Percentiles rank a stretch among this genome's conserved stretches.
Conservation (phyloP, 2,113 vertebrate genomes). For the Percopsis transmontana region DNA sequence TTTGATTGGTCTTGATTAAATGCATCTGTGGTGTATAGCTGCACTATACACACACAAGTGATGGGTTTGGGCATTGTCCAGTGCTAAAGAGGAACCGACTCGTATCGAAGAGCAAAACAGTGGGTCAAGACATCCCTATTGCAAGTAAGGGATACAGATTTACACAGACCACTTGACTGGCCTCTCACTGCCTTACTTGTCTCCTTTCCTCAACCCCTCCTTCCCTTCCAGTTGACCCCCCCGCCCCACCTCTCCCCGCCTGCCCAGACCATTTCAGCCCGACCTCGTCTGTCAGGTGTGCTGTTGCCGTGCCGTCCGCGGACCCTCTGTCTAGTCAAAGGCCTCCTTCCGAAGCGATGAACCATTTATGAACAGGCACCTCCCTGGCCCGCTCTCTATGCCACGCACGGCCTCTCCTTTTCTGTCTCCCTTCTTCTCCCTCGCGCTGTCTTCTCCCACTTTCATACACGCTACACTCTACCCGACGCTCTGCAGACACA, state of each 20-base stretch:
- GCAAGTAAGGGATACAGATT: no score
- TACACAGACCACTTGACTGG: neutral
- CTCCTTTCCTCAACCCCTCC: neutral
- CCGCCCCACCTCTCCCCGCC: conserved; percentile 21
- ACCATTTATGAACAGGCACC: conserved; percentile 67
- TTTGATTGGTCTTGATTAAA: no score
- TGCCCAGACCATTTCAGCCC: no score
- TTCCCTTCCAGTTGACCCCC: conserved; percentile 16
- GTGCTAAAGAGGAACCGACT: neutral
- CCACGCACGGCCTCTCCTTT: conserved; percentile 47
- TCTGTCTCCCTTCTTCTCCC: neutral
- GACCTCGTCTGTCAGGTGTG: conserved; percentile 5
- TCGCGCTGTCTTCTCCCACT: neutral
- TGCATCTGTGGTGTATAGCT: no score
- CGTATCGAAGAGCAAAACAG: no score
- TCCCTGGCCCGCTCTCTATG: conserved; percentile 59
- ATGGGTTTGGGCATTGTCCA: no score
- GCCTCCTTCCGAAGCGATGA: conserved; percentile 57
- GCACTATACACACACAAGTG: no score
- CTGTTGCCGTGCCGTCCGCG: conserved; percentile 50
- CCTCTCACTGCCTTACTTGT: neutral
- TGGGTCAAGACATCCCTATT: no score
- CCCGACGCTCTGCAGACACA: conserved; percentile 1
- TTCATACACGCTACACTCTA: conserved; percentile 13
- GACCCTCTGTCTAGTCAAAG: conserved; percentile 42